A percentile compares a stretch with the other conserved stretches of the same genome.
Evolutionary conservation across 2,888 invertebrate genomes (phyloP).

Genomic region (Aethes cnicana): DNA sequence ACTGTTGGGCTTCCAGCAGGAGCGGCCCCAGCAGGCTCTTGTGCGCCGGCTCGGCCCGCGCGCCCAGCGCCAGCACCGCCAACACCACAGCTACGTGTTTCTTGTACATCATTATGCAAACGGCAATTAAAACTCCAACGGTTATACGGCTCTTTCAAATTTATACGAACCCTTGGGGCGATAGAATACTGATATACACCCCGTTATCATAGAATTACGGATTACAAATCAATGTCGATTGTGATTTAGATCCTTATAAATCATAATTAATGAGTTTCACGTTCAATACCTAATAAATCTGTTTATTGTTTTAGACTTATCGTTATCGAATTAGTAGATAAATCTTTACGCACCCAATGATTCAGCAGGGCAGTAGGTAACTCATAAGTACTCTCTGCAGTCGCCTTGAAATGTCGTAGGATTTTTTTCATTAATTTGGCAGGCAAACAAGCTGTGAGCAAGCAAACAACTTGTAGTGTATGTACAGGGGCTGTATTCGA

Average conservation of each 20-base stretch:
- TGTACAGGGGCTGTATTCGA: no score
- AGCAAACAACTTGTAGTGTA: no score
- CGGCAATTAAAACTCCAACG: slow-evolving; percentile 36
- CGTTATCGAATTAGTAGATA: neutral
- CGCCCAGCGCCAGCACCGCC: slow-evolving; percentile 51
- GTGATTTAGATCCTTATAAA: slow-evolving; percentile 35
- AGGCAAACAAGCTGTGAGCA: no score
- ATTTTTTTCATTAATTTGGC: no score
- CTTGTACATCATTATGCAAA: slow-evolving; percentile 48
- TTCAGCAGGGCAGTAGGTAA: no score
- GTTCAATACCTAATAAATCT: slow-evolving; percentile 33
- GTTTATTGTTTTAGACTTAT: slow-evolving; percentile 25
- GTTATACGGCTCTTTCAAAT: slow-evolving; percentile 40
- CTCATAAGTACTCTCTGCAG: no score
- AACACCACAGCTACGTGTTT: slow-evolving; percentile 53
- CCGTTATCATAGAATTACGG: slow-evolving; percentile 41
- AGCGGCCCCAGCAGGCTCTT: slow-evolving; percentile 36
- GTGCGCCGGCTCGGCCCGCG: slow-evolving; percentile 52
- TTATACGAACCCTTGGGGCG: slow-evolving; percentile 41
- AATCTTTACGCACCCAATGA: no score
- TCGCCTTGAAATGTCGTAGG: no score
- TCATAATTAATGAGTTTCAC: slow-evolving; percentile 53
- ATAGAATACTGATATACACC: slow-evolving; percentile 47
- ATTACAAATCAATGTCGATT: slow-evolving; percentile 36
- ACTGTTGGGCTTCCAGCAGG: slow-evolving; percentile 37